Percentiles rank a stretch among this genome's conserved stretches.
These are phyloP conservation scores for Aptenodytes forsteri DNA, from an alignment of 2,113 vertebrate genomes.

Conservation along the genomic window DNA sequence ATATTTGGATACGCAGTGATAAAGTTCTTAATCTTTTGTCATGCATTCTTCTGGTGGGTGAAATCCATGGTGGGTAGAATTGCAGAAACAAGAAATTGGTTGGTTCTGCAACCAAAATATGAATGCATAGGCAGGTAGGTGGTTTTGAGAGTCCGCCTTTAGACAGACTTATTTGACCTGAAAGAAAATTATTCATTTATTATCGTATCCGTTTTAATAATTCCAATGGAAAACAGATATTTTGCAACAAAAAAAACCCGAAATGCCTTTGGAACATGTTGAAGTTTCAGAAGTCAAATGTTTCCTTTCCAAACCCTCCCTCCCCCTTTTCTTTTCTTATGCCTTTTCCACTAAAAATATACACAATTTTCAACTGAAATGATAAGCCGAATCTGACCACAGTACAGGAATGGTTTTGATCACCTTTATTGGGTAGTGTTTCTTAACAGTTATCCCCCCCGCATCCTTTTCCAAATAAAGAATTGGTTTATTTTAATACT, in stretches of 20 bases:
- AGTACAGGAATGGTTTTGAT: neutral
- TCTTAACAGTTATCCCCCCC: neutral
- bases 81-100: neutral
- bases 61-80: neutral
- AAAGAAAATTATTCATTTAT: neutral
- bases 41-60: neutral
- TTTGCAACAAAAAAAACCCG: neutral
- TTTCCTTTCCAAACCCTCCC: neutral
- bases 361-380: neutral
- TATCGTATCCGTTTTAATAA: neutral
- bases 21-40: neutral
- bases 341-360: neutral
- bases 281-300: neutral
- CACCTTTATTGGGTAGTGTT: neutral
- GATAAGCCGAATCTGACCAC: neutral
- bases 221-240: neutral
- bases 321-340: neutral
- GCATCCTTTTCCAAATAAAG: neutral
- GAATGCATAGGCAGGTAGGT: neutral
- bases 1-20: neutral
- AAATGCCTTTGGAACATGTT: neutral
- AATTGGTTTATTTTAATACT: neutral
- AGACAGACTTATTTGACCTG: neutral
- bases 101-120: neutral
- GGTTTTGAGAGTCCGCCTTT: neutral